These are phyloP conservation scores for Molothrus ater DNA, from an alignment of 2,797 vertebrate species.

Conservation along the genomic window DNA sequence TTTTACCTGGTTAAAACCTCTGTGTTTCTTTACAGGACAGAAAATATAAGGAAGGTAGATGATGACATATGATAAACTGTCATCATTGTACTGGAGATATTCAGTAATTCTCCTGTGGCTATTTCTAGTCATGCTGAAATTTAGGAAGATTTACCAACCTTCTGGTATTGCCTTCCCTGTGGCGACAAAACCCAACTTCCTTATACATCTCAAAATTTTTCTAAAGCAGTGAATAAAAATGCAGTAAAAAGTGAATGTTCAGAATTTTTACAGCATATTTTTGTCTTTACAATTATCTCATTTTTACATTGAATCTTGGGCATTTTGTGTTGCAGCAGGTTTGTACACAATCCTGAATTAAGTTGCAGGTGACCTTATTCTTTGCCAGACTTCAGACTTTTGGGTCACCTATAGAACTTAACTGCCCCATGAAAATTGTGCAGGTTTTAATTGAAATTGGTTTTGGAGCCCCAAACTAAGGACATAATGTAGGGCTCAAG, in stretches of 20 bases:
- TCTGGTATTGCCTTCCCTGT: neutral
- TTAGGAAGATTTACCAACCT: conserved; percentile 28
- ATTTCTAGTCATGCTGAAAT: conserved; percentile 22
- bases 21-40: neutral
- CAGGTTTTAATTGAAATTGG: neutral
- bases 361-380: neutral
- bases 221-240: conserved; percentile 17
- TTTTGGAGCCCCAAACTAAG: neutral
- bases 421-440: neutral
- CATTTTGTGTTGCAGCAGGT: neutral
- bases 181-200: neutral
- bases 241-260: neutral
- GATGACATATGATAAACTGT: conserved; percentile 11
- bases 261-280: neutral
- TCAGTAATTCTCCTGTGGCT: conserved; percentile 24
- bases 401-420: neutral
- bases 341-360: neutral
- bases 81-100: conserved; percentile 9
- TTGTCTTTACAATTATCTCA: neutral
- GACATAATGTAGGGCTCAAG: neutral
- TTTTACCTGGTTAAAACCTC: neutral
- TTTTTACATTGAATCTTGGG: neutral
- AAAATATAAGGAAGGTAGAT: conserved; percentile 13
- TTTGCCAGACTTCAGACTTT: neutral
- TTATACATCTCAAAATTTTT: neutral